Percentiles rank a stretch among this genome's conserved stretches.
phyloP scores from a whole-genome alignment of 2,113 vertebrate genomes.

The Donacobius atricapilla region DNA sequence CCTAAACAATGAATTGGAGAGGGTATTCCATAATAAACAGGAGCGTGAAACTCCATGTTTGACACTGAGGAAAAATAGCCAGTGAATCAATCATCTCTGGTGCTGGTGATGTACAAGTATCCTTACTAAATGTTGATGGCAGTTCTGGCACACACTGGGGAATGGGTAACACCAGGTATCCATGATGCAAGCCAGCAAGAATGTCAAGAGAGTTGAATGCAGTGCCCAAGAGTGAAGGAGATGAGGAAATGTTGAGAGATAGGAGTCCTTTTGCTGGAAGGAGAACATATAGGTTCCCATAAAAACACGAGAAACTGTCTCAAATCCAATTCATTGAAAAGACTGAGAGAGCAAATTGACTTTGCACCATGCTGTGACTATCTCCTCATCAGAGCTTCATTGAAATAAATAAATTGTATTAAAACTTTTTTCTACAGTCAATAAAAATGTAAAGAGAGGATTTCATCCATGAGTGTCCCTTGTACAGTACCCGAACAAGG shows the following conservation, averaged over 20 bases:
- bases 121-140: not conserved
- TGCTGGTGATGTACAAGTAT: not conserved
- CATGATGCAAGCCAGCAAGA: not conserved
- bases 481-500: not conserved
- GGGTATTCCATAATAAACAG: not conserved
- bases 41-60: not conserved
- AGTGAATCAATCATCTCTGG: not conserved
- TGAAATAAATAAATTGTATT: not conserved
- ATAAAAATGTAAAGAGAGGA: not conserved
- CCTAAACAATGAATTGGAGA: not conserved
- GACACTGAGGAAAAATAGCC: not conserved
- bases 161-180: not conserved
- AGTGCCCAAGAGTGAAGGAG: not conserved
- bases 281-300: not conserved
- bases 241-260: not conserved
- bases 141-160: rapidly evolving
- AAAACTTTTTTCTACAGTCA: not conserved
- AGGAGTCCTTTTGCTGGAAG: not conserved
- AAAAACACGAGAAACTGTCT: not conserved
- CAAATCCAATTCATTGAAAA: not conserved
- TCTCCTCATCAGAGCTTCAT: not conserved
- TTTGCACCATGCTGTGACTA: not conserved
- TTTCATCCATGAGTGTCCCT: not conserved
- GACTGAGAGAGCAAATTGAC: not conserved
- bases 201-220: not conserved